A percentile compares a stretch with the other conserved stretches of the same genome.
Conservation (phyloP, 2,797 vertebrate species). For the Dicrostonyx torquatus region DNA sequence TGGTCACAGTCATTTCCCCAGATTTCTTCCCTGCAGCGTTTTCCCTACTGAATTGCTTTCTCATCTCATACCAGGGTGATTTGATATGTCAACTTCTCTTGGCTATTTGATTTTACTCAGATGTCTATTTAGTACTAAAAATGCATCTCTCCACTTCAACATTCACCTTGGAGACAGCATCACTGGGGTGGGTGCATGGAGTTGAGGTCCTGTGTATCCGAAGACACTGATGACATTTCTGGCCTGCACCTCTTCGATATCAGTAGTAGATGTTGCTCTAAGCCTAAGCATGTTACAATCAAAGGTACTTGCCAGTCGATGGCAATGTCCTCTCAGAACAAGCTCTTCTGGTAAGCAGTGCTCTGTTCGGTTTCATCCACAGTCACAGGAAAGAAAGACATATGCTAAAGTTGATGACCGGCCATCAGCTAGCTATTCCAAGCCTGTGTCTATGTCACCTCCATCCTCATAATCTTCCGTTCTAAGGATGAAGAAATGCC, state of each 20-base stretch:
- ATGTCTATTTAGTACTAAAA: neutral
- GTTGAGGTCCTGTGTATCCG: neutral
- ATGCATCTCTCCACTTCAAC: neutral
- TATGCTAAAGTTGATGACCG: neutral
- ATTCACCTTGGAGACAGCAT: neutral
- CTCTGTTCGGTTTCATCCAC: neutral
- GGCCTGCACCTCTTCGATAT: neutral
- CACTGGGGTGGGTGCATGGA: neutral
- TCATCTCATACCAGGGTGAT: neutral
- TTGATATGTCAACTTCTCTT: constrained; percentile 46
- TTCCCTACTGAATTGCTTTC: neutral
- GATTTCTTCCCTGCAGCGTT: neutral
- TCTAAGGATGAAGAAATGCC: constrained; percentile 23
- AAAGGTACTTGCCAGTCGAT: neutral
- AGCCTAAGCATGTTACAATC: neutral
- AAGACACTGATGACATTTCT: neutral
- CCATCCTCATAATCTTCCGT: neutral
- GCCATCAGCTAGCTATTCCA: neutral
- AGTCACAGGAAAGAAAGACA: neutral
- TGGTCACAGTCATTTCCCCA: neutral
- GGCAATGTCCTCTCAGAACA: neutral
- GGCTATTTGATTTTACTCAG: neutral
- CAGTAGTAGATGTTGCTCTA: neutral
- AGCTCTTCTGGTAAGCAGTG: neutral
- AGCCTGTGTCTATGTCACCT: neutral